phyloP scores from a whole-genome alignment of 2,797 vertebrate genomes.

The Mus spretus region DNA sequence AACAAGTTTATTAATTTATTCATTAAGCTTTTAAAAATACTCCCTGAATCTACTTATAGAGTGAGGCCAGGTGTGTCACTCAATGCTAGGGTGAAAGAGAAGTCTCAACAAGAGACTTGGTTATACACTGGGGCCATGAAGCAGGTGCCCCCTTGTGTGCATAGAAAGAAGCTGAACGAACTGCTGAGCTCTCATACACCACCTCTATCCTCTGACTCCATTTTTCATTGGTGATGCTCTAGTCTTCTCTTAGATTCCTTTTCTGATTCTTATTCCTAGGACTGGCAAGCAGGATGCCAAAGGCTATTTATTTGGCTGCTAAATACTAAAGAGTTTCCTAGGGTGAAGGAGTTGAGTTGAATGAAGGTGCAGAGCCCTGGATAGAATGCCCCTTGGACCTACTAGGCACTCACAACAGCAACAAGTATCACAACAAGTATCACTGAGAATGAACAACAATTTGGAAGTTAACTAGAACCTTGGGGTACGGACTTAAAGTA shows the following conservation, averaged over 20 bases:
- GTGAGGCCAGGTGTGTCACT: not conserved
- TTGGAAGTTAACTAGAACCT: not conserved
- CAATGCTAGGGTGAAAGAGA: not conserved
- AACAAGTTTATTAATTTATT: not conserved
- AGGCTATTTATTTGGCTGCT: not conserved
- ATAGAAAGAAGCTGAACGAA: not conserved
- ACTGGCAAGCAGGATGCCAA: not conserved
- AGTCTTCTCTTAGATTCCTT: not conserved
- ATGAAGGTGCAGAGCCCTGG: too few species aligned
- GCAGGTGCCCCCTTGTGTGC: not conserved
- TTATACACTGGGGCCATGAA: not conserved
- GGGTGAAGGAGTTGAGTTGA: not conserved
- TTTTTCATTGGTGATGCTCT: not conserved
- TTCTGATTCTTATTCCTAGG: not conserved
- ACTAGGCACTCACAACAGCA: not conserved
- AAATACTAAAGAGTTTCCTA: not conserved
- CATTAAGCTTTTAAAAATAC: not conserved
- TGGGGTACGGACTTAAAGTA: not conserved
- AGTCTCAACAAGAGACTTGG: not conserved
- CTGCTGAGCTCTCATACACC: accelerated
- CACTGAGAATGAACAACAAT: not conserved
- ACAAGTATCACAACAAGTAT: too few species aligned
- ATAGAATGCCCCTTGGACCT: not conserved
- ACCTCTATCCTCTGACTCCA: not conserved
- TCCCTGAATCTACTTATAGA: not conserved